Evolutionary conservation across 2,888 invertebrate species (phyloP).

Genomic region (Drosophila koepferae): DNA sequence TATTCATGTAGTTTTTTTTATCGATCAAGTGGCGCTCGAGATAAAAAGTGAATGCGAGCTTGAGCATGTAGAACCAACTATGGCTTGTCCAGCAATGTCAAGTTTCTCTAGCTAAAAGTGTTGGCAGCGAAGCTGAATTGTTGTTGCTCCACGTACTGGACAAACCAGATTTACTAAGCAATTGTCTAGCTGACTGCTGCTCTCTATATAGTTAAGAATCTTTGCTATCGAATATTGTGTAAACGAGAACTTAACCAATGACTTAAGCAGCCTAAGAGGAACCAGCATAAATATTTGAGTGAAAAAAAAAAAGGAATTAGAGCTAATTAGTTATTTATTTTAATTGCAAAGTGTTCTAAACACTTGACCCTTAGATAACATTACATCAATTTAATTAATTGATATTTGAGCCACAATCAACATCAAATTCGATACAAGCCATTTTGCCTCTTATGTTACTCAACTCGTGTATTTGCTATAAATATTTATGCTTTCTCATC

Average conservation of each 20-base stretch:
- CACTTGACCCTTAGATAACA: too few relatives aligned
- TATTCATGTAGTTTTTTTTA: constrained; percentile 17
- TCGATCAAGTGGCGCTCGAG: constrained; percentile 34
- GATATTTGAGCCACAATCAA: neutral
- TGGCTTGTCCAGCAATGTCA: constrained; percentile 69
- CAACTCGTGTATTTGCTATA: neutral
- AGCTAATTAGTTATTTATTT: neutral
- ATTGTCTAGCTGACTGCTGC: constrained; percentile 14
- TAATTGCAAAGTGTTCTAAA: neutral
- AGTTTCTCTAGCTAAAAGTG: constrained; percentile 54
- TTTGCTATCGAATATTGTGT: constrained; percentile 1
- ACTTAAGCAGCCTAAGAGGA: neutral
- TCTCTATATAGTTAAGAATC: constrained; percentile 4
- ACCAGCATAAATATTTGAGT: neutral
- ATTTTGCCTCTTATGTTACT: too few relatives aligned
- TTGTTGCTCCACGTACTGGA: constrained; percentile 18
- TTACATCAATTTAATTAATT: neutral
- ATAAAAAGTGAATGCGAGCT: constrained; percentile 71
- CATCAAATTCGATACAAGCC: neutral
- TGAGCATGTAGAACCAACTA: constrained; percentile 32
- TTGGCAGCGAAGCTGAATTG: neutral
- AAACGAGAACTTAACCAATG: neutral
- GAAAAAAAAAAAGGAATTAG: neutral
- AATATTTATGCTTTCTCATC: neutral
- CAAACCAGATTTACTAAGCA: constrained; percentile 41